Base-by-base conservation (phyloP, 2,113 vertebrate genomes). In the Oxygymnocypris stewartii region DNA sequence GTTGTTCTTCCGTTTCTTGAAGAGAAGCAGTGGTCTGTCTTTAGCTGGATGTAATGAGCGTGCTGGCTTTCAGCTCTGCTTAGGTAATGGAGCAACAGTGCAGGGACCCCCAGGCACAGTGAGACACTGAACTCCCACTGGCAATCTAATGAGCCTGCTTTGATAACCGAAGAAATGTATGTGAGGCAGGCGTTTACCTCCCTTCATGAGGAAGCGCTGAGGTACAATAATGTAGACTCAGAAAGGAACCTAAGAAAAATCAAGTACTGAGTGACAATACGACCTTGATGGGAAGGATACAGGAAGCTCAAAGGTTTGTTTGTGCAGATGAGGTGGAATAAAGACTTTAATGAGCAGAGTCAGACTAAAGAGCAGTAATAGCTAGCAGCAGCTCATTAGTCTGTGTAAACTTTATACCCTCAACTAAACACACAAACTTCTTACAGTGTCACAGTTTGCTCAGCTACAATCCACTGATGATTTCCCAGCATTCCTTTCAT, bases 331-430 rank as follows among this genome's bases (percentile, higher is more conserved):
- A 75, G 59, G 6, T 78, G 28, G 63, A 87, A 54, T 83, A 82
- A 83, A 83, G 59, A 57, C 44, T 37, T 87, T 87, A 87, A 82
- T 40, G n/a, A 83, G 79, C 79, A 40, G 25, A 73, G 77, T 54
- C 85, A 73, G 76, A 87, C 23, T 76, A 83, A 74, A 74, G 51
- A 73, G 54, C 25, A 40, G 40, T 67, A 47, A 28, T 49, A 83
- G 79, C 10, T 3, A 82, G 51, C 79, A 86, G 49, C n/a, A 84
- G 76, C 85, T 88, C 85, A 84, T 88, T 88, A 88, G 82, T 84
- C 42, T 40, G 49, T 79, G 35, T 86, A 65, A 85, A 82, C 54
- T 84, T 74, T 37, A 76, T 20, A 77, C 16, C 44, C 57, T 80
- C 35, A n/a, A 63, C 18, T 80, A 63, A 80, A 61, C 49, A 79